A percentile compares a stretch with the other conserved stretches of the same genome.
These are phyloP conservation scores for Sitta europaea DNA, from an alignment of 2,113 vertebrate species.

Conservation along the genomic window DNA sequence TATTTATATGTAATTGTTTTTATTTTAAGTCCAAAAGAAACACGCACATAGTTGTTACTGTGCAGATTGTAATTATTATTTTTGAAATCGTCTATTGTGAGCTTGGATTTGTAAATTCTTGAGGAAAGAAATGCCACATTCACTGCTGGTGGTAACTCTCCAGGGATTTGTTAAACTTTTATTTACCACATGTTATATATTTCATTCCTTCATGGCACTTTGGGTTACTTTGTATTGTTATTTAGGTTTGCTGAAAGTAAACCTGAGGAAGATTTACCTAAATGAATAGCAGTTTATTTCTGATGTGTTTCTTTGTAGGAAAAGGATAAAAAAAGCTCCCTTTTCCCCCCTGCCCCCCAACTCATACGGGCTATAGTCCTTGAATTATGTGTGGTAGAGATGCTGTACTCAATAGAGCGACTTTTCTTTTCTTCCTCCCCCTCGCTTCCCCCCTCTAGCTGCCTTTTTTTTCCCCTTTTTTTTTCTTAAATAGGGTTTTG, in stretches of 20 bases:
- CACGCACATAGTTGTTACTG: not conserved
- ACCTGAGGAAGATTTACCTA: slow-evolving; percentile 35
- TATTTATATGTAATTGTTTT: not conserved
- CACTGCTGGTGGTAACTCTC: not conserved
- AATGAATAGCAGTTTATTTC: slow-evolving; percentile 44
- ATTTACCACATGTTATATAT: not conserved
- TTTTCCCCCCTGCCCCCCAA: not conserved
- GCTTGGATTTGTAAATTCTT: not conserved
- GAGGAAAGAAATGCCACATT: not conserved
- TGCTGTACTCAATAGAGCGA: slow-evolving; percentile 30
- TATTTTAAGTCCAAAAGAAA: not conserved
- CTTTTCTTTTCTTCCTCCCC: not conserved
- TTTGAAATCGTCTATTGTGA: not conserved
- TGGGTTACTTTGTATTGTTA: slow-evolving; percentile 13
- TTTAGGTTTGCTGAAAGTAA: slow-evolving; percentile 47
- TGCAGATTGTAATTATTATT: not conserved
- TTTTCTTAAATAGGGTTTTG: not conserved
- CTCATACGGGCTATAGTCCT: not conserved
- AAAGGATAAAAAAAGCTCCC: not conserved
- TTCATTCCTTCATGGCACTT: not conserved
- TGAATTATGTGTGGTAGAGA: slow-evolving; percentile 42
- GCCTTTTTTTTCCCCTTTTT: not conserved
- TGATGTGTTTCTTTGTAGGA: not conserved
- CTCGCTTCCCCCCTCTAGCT: not conserved
- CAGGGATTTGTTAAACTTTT: slow-evolving; percentile 45